A percentile compares a stretch with the other conserved stretches of the same genome.
These are phyloP conservation scores for Luperina nickerlii DNA, from an alignment of 2,888 invertebrate species.

Conservation along the genomic window DNA sequence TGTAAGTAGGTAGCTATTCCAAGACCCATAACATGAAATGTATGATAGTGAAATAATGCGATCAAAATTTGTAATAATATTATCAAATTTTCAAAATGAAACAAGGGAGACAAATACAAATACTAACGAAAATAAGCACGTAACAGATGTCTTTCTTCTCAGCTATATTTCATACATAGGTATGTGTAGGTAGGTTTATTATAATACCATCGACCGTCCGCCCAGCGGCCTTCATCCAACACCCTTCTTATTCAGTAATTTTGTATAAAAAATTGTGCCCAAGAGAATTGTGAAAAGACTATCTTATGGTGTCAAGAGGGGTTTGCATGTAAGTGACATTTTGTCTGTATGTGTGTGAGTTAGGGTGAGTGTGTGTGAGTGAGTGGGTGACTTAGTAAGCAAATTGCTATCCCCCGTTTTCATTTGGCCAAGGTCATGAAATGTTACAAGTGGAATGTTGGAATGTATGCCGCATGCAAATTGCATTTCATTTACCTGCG, in stretches of 20 bases:
- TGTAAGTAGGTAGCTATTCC: background rate
- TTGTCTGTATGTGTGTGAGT: slow-evolving; percentile 24
- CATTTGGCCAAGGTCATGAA: slow-evolving; percentile 63
- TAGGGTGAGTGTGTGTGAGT: slow-evolving; percentile 21
- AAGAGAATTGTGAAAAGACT: slow-evolving; percentile 55
- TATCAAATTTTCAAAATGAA: background rate
- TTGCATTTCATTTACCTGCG: slow-evolving; percentile 23
- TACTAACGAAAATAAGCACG: background rate
- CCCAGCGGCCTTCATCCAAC: slow-evolving; percentile 26
- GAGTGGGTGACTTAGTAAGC: slow-evolving; percentile 45
- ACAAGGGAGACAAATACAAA: background rate
- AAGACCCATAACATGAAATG: background rate
- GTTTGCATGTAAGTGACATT: slow-evolving; percentile 44
- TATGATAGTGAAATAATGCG: background rate
- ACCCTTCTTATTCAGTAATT: slow-evolving; percentile 54
- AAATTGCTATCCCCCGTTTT: slow-evolving; percentile 54
- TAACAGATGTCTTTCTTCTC: background rate
- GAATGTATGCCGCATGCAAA: slow-evolving; percentile 25
- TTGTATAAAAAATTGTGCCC: slow-evolving; percentile 54
- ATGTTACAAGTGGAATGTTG: slow-evolving; percentile 19
- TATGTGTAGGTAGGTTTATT: slow-evolving; percentile 9
- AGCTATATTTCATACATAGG: background rate
- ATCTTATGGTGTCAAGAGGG: slow-evolving; percentile 55
- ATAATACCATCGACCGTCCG: slow-evolving; percentile 12
- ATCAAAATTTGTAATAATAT: too few relatives aligned